A percentile compares a stretch with the other conserved stretches of the same genome.
Evolutionary conservation across 2,888 invertebrate species (phyloP).

Genomic region (Xestia rhomboidea): DNA sequence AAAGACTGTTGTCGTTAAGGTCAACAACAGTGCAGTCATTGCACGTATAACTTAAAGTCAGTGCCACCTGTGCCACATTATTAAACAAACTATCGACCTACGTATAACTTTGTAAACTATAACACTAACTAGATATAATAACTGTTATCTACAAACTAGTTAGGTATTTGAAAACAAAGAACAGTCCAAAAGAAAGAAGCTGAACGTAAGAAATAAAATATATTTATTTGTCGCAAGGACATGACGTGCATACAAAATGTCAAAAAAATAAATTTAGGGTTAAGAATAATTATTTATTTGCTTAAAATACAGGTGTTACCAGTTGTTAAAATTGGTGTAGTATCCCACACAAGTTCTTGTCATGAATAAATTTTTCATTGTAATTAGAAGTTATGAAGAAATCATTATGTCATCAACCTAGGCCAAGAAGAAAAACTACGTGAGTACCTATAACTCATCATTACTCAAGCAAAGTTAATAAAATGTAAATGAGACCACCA

Average conservation of each 20-base stretch:
- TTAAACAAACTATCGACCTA: neutral
- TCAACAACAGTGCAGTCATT: slow-evolving; percentile 11
- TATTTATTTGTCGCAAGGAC: too few species aligned
- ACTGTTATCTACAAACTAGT: neutral
- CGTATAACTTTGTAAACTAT: neutral
- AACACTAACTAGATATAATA: neutral
- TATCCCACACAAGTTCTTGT: neutral
- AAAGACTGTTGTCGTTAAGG: neutral
- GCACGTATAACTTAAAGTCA: neutral
- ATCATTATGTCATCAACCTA: neutral
- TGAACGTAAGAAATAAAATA: neutral
- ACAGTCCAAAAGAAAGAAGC: neutral
- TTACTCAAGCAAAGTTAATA: neutral
- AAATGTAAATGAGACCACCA: neutral
- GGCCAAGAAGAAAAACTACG: neutral
- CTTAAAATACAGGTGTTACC: too few species aligned
- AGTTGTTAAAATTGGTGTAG: too few species aligned
- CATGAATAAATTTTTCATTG: neutral
- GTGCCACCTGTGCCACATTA: neutral
- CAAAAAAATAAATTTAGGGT: too few species aligned
- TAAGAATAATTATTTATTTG: too few species aligned
- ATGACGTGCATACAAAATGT: too few species aligned
- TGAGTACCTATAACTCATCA: neutral
- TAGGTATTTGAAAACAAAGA: neutral
- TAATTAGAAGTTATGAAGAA: neutral